A percentile compares a stretch with the other conserved stretches of the same genome.
These are phyloP conservation scores for Porphyrio hochstetteri DNA, from an alignment of 2,113 vertebrate species.

Conservation along the genomic window DNA sequence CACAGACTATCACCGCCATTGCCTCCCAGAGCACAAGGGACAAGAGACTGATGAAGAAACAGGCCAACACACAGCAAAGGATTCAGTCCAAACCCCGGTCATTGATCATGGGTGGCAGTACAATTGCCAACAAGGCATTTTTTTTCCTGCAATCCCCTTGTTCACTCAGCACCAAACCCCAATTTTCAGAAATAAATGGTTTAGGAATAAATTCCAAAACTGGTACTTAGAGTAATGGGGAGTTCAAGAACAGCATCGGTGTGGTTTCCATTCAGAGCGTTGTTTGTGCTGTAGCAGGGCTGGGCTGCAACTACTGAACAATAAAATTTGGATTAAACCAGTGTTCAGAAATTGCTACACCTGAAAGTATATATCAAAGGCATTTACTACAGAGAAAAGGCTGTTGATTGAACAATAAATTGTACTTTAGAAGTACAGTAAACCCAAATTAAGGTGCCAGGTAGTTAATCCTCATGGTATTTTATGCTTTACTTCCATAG, in stretches of 20 bases:
- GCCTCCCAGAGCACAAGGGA: accelerated
- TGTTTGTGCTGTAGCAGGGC: neutral
- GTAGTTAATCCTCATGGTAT: neutral
- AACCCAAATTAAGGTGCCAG: neutral
- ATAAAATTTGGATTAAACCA: neutral
- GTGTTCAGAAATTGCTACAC: neutral
- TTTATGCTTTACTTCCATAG: neutral
- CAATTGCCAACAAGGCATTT: neutral
- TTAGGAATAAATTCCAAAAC: neutral
- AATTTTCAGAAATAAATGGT: neutral
- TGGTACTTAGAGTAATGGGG: neutral
- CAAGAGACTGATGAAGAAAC: neutral
- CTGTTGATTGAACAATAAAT: neutral
- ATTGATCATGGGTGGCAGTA: neutral
- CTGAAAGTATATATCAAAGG: neutral
- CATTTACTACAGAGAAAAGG: neutral
- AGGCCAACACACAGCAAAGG: neutral
- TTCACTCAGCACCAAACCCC: neutral
- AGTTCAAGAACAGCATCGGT: neutral
- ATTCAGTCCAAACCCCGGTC: neutral
- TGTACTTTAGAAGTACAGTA: neutral
- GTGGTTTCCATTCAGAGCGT: neutral
- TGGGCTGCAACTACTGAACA: neutral
- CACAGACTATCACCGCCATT: neutral
- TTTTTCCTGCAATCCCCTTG: neutral